Conservation (phyloP, 2,113 vertebrate species). For the Tachysurus fulvidraco region DNA sequence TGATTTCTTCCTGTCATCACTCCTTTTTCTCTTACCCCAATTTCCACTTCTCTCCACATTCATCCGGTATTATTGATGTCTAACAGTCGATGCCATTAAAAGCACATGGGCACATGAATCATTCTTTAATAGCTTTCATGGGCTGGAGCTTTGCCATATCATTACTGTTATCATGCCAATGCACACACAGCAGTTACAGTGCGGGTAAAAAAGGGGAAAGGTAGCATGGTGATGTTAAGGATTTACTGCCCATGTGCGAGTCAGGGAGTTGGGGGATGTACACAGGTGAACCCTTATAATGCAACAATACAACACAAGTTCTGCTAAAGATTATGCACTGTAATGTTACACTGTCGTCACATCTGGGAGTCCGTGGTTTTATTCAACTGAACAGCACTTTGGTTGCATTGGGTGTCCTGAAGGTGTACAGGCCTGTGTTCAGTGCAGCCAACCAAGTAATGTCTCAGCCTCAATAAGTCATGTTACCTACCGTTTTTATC, state of each 20-base stretch:
- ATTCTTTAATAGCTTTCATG: constrained; percentile 53
- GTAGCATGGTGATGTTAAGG: background rate
- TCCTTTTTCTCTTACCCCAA: constrained; percentile 31
- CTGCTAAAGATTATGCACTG: background rate
- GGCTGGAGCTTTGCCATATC: constrained; percentile 54
- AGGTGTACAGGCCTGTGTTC: background rate
- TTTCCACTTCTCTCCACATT: constrained; percentile 41
- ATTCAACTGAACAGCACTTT: background rate
- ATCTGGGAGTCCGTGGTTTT: background rate
- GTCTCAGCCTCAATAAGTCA: background rate
- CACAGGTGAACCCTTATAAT: background rate
- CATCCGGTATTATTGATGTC: constrained; percentile 56
- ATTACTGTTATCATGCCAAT: constrained; percentile 57
- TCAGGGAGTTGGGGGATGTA: background rate
- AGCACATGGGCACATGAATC: constrained; percentile 57
- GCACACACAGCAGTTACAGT: constrained; percentile 10
- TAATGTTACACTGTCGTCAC: background rate
- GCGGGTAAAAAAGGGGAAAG: background rate
- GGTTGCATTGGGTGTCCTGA: background rate
- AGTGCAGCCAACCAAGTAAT: background rate
- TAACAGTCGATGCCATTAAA: constrained; percentile 58
- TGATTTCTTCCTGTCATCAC: constrained; percentile 25
- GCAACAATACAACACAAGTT: background rate
- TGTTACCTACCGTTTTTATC: background rate
- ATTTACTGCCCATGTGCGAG: background rate